phyloP scores from a whole-genome alignment of 2,113 vertebrate species.

The Gyps fulvus region DNA sequence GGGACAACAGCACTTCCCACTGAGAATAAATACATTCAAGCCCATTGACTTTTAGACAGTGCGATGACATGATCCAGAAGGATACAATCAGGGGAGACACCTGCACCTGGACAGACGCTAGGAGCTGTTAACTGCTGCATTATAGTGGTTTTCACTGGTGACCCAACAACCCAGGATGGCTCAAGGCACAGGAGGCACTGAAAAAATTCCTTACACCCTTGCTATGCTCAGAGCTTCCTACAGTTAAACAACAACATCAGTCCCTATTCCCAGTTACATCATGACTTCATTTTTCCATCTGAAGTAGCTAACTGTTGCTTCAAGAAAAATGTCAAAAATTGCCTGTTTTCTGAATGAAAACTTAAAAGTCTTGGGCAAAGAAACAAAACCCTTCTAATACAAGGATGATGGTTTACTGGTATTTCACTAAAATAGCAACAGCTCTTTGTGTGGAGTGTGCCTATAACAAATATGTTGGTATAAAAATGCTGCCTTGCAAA shows the following conservation, averaged over 20 bases:
- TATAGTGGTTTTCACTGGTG: neutral
- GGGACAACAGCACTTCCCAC: neutral
- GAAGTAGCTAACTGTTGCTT: neutral
- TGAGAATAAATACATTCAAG: neutral
- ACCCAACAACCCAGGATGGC: neutral
- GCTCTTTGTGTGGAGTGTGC: neutral
- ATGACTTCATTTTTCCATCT: conserved; percentile 38
- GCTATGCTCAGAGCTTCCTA: neutral
- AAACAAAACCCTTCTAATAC: neutral
- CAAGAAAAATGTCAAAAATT: neutral
- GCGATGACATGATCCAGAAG: neutral
- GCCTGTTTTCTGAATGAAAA: conserved; percentile 23
- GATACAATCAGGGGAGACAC: neutral
- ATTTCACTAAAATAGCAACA: conserved; percentile 19
- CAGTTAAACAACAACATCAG: neutral
- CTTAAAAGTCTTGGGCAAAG: neutral
- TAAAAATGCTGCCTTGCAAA: conserved; percentile 20
- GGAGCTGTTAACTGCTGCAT: neutral
- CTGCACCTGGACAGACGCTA: neutral
- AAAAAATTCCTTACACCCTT: neutral
- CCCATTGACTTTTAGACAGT: neutral
- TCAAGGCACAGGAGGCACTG: neutral
- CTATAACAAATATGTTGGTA: conserved; percentile 9
- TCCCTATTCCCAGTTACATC: neutral
- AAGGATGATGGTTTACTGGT: neutral